phyloP scores from a whole-genome alignment of 2,113 vertebrate species.

The Lota lota region DNA sequence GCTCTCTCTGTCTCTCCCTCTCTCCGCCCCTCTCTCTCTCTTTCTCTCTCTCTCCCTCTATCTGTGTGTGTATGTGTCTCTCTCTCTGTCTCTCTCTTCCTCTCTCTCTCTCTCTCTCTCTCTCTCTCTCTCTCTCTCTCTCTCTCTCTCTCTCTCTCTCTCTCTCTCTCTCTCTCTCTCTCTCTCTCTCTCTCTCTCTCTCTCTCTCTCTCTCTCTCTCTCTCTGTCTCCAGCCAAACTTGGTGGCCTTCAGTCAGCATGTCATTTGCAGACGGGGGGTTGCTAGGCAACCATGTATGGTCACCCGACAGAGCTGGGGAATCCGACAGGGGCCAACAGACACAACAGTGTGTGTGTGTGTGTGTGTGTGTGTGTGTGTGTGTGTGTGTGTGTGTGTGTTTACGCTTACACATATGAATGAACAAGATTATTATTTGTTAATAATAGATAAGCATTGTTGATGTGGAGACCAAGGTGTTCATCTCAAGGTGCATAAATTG shows the following conservation, averaged over 20 bases:
- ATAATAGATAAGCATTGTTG: slow-evolving; percentile 12
- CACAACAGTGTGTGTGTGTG: slow-evolving; percentile 2
- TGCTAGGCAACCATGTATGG: slow-evolving; percentile 54
- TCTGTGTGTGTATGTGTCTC: background rate
- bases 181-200: background rate
- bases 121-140: too few relatives aligned
- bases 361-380: background rate
- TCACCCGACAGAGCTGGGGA: slow-evolving; percentile 36
- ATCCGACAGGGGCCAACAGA: slow-evolving; percentile 25
- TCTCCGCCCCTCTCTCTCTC: background rate
- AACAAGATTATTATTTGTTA: background rate
- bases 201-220: background rate
- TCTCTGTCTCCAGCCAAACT: slow-evolving; percentile 1
- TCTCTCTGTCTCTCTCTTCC: background rate
- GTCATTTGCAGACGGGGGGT: slow-evolving; percentile 28
- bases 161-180: background rate
- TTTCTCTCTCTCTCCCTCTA: too few relatives aligned
- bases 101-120: background rate
- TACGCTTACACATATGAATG: background rate
- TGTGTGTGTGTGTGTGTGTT: background rate
- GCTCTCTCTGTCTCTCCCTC: background rate
- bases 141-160: too few relatives aligned
- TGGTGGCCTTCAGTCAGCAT: slow-evolving; percentile 22
- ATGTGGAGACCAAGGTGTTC: slow-evolving; percentile 23
- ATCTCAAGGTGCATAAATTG: slow-evolving; percentile 29